phyloP scores from a whole-genome alignment of 2,113 vertebrate genomes.

The Chaetura pelagica region DNA sequence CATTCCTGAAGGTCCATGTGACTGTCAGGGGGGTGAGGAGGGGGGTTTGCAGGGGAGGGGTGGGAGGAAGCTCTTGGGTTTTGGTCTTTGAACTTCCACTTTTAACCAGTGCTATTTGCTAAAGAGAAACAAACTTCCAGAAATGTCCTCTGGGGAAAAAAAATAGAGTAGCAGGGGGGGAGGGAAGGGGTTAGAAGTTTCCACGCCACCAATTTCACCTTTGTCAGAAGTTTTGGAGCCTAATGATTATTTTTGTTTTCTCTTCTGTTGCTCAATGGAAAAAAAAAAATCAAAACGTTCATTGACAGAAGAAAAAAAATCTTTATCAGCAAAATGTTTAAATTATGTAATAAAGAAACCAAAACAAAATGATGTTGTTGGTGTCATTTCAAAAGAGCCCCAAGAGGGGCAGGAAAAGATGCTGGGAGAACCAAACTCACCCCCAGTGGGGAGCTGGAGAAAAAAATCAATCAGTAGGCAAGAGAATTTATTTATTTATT shows the following conservation, averaged over 20 bases:
- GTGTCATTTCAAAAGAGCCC: not conserved
- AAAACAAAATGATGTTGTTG: conserved; percentile 52
- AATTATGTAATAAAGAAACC: conserved; percentile 77
- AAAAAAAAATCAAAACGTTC: not conserved
- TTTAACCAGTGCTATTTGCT: conserved; percentile 68
- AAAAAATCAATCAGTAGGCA: not conserved
- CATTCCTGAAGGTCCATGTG: not conserved
- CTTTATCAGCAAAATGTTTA: conserved; percentile 79
- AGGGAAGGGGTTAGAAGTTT: conserved; percentile 45
- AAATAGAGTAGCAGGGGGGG: not conserved
- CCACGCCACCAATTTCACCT: conserved; percentile 58
- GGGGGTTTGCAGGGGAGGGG: not conserved
- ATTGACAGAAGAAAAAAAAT: conserved; percentile 45
- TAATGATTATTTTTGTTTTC: conserved; percentile 21
- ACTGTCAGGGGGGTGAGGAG: not conserved
- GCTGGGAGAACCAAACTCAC: not conserved
- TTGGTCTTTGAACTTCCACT: conserved; percentile 57
- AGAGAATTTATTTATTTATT: not conserved
- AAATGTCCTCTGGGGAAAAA: not conserved
- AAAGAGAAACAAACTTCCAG: conserved; percentile 53
- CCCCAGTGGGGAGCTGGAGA: not conserved
- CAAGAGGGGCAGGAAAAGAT: not conserved
- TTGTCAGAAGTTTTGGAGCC: conserved; percentile 72
- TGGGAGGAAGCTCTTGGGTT: conserved; percentile 28
- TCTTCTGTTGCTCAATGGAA: conserved; percentile 66